These are phyloP conservation scores for Drosophila nr. medialis DNA, from an alignment of 2,888 invertebrate genomes.

Conservation along the genomic window DNA sequence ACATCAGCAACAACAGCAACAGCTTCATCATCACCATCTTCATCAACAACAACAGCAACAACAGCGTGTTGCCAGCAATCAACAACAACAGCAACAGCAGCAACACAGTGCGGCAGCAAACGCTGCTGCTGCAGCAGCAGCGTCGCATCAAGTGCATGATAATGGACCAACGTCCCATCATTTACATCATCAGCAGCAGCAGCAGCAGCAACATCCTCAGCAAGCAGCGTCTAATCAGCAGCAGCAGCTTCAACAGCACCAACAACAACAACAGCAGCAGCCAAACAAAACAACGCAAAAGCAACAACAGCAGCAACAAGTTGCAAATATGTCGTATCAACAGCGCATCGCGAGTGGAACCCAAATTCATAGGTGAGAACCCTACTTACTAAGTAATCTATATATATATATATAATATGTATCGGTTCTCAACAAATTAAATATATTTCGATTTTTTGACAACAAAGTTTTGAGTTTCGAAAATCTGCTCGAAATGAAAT, in stretches of 20 bases:
- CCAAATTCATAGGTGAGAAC: constrained; percentile 85
- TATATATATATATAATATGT: neutral
- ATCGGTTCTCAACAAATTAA: neutral
- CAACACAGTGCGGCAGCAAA: constrained; percentile 63
- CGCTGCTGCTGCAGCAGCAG: constrained; percentile 51
- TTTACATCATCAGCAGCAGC: constrained; percentile 67
- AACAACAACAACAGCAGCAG: constrained; percentile 57
- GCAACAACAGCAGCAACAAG: constrained; percentile 76
- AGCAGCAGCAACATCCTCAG: constrained; percentile 59
- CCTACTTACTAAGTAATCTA: neutral
- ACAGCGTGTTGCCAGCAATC: constrained; percentile 63
- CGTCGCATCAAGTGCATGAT: constrained; percentile 72
- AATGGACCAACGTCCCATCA: constrained; percentile 78
- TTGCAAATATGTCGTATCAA: constrained; percentile 84
- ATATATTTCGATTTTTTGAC: neutral
- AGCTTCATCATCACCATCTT: constrained; percentile 64
- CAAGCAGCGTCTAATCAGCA: constrained; percentile 71
- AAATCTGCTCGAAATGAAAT: neutral
- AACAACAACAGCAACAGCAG: constrained; percentile 38
- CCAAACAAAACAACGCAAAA: constrained; percentile 61
- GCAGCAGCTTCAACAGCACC: constrained; percentile 47
- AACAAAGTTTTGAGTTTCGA: too few species aligned
- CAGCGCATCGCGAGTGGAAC: constrained; percentile 84
- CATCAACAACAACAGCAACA: constrained; percentile 55
- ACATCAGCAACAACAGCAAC: constrained; percentile 61